These are phyloP conservation scores for Buceros bicornis DNA, from an alignment of 2,797 vertebrate genomes.

Conservation along the genomic window DNA sequence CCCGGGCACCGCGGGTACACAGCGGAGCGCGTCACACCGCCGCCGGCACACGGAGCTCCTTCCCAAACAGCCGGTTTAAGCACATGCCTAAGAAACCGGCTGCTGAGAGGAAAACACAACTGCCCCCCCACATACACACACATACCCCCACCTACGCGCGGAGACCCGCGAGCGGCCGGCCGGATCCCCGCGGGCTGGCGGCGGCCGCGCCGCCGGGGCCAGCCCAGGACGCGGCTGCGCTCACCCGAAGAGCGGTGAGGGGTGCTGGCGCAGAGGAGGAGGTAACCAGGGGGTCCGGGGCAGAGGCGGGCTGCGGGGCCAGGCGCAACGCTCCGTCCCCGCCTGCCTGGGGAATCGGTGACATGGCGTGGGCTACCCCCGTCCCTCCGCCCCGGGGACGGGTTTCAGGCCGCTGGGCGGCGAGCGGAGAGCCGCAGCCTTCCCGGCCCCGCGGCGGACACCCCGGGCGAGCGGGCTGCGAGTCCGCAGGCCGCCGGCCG, in stretches of 20 bases:
- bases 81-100: neutral
- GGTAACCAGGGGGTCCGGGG: neutral
- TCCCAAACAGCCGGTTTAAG: neutral
- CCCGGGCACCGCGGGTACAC: neutral
- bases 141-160: neutral
- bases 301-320: neutral
- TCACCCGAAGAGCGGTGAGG: neutral
- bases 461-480: neutral
- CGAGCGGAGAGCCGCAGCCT: neutral
- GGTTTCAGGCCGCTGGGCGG: neutral
- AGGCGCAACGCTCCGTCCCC: neutral
- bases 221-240: slow-evolving; percentile 12
- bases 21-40: neutral
- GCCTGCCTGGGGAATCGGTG: neutral
- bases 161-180: neutral
- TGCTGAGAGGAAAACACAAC: neutral
- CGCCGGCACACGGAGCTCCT: neutral
- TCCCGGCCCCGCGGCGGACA: neutral
- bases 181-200: neutral
- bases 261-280: neutral
- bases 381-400: neutral
- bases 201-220: slow-evolving; percentile 15
- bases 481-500: neutral
- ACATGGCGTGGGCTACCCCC: neutral
- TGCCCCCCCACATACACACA: fast-evolving